phyloP scores from a whole-genome alignment of 1,140 invertebrate species.

The Drosophila nikananu region DNA sequence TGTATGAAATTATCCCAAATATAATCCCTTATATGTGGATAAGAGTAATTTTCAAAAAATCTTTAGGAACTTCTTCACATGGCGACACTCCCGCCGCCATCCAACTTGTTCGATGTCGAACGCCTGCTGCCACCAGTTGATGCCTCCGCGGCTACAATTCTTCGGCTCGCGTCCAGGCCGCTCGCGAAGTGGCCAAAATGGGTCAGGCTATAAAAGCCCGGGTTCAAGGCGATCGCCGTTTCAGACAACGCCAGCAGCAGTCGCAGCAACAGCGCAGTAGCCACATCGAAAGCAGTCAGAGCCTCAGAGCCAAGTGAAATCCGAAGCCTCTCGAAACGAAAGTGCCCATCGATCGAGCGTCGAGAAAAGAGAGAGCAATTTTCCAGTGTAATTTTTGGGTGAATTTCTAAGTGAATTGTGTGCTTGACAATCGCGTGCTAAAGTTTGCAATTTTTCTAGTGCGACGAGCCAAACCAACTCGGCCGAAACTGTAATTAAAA shows the following conservation, averaged over 20 bases:
- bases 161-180: slow-evolving; percentile 48
- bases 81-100: not conserved
- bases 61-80: not conserved
- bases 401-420: slow-evolving; percentile 61
- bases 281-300: slow-evolving; percentile 4
- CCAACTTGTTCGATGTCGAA: slow-evolving; percentile 54
- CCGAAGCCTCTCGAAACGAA: slow-evolving; percentile 54
- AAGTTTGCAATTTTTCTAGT: slow-evolving; percentile 51
- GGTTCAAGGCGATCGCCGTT: slow-evolving; percentile 87
- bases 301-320: slow-evolving; percentile 40
- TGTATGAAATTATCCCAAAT: not conserved
- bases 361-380: slow-evolving; percentile 45
- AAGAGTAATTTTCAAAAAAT: not conserved
- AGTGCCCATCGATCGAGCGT: slow-evolving; percentile 46
- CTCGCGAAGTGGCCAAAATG: slow-evolving; percentile 80
- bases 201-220: slow-evolving; percentile 87
- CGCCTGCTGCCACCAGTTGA: not conserved
- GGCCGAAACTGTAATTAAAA: slow-evolving; percentile 43
- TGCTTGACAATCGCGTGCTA: slow-evolving; percentile 61
- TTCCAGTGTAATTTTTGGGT: slow-evolving; percentile 66
- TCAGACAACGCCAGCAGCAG: slow-evolving; percentile 71
- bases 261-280: slow-evolving; percentile 24
- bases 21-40: not conserved
- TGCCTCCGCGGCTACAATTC: slow-evolving; percentile 61
- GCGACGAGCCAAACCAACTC: slow-evolving; percentile 35